Percentiles rank a stretch among this genome's conserved stretches.
These are phyloP conservation scores for Psophia crepitans DNA, from an alignment of 2,113 vertebrate species.

Conservation along the genomic window DNA sequence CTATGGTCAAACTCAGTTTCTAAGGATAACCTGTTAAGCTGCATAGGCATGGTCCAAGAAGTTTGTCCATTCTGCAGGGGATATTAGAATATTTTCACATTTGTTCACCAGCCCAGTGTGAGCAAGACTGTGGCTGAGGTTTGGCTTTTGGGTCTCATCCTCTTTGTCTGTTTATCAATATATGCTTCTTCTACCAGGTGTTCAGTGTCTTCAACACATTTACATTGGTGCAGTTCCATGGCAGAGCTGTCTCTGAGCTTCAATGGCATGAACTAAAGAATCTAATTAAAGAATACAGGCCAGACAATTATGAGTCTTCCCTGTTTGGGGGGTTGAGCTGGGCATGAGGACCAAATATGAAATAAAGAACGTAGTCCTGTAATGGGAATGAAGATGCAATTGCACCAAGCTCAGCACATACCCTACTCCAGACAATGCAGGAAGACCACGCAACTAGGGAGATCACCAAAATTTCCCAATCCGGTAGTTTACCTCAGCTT, in stretches of 20 bases:
- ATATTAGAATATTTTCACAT: not conserved
- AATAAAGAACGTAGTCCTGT: not conserved
- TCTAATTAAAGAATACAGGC: not conserved
- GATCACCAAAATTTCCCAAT: not conserved
- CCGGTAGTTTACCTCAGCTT: not conserved
- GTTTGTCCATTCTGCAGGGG: not conserved
- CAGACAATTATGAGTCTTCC: not conserved
- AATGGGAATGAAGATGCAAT: not conserved
- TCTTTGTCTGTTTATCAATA: not conserved
- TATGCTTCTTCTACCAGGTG: rapidly evolving
- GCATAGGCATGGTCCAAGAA: not conserved
- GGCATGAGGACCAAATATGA: not conserved
- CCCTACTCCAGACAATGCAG: not conserved
- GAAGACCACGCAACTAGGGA: not conserved
- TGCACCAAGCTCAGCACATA: not conserved
- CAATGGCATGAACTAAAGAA: not conserved
- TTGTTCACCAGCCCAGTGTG: not conserved
- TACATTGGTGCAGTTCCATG: not conserved
- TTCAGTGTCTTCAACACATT: not conserved
- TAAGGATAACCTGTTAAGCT: not conserved
- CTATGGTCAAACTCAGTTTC: not conserved
- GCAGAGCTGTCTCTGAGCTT: not conserved
- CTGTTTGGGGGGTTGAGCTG: not conserved
- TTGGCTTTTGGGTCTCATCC: not conserved
- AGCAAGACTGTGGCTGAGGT: not conserved